Conservation (phyloP, 2,888 invertebrate species). For the Theristus sp. region DNA sequence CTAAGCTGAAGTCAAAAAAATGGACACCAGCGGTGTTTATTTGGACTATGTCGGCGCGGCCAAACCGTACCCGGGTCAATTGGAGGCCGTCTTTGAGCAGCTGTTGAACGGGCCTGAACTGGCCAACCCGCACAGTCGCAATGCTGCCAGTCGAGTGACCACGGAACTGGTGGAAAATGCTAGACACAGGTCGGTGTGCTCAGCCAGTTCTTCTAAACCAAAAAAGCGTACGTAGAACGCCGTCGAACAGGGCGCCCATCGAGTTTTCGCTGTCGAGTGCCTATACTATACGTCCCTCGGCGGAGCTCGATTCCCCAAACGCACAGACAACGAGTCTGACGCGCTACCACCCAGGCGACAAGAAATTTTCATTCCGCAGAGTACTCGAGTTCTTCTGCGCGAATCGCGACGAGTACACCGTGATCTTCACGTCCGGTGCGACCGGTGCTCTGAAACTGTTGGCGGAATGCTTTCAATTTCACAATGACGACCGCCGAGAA, state of each 20-base stretch:
- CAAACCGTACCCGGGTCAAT: slow-evolving; percentile 55
- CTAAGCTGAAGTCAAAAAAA: too few relatives aligned
- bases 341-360: too few relatives aligned
- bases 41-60: slow-evolving; percentile 75
- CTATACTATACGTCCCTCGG: too few relatives aligned
- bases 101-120: slow-evolving; percentile 48
- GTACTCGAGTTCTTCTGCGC: slow-evolving; percentile 69
- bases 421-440: slow-evolving; percentile 86
- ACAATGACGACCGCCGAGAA: slow-evolving; percentile 15
- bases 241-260: too few relatives aligned
- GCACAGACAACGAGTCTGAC: too few relatives aligned
- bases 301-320: too few relatives aligned
- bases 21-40: slow-evolving; percentile 35
- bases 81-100: slow-evolving; percentile 46
- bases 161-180: slow-evolving; percentile 65
- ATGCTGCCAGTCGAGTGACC: slow-evolving; percentile 54
- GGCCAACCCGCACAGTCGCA: slow-evolving; percentile 69
- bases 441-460: slow-evolving; percentile 64
- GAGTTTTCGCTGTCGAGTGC: too few relatives aligned
- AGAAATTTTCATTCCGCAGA: slow-evolving; percentile 35
- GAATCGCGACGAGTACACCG: slow-evolving; percentile 53
- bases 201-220: too few relatives aligned
- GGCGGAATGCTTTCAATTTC: slow-evolving; percentile 50
- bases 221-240: too few relatives aligned
- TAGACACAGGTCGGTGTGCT: slow-evolving; percentile 45